phyloP scores from a whole-genome alignment of 2,888 invertebrate species.

The Mesochorus sp. region DNA sequence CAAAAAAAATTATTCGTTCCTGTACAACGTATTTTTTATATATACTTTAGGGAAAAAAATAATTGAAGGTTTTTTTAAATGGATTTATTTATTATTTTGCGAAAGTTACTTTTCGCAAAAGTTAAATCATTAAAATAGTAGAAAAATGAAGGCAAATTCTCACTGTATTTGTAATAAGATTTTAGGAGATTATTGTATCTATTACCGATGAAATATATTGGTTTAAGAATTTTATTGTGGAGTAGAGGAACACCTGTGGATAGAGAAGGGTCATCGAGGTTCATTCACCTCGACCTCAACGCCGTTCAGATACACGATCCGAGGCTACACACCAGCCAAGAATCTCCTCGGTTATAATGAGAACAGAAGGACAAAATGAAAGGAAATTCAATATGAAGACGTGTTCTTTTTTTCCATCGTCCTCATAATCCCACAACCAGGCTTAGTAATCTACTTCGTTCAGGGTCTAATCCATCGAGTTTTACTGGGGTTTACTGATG shows the following conservation, averaged over 20 bases:
- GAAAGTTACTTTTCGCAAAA: not conserved
- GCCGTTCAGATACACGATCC: conserved; percentile 31
- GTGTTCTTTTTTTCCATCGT: conserved; percentile 1
- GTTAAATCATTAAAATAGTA: not conserved
- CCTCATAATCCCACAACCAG: not conserved
- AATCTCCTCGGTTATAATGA: conserved; percentile 2
- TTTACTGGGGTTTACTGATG: conserved; percentile 15
- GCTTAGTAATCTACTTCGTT: conserved; percentile 16
- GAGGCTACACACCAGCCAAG: conserved; percentile 41
- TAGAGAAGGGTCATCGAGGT: conserved; percentile 53
- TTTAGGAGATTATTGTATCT: conserved; percentile 13
- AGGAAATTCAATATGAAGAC: conserved; percentile 17
- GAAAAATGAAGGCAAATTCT: not conserved
- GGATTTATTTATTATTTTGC: too few species aligned
- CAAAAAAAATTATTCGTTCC: not conserved
- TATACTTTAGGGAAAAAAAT: too few species aligned
- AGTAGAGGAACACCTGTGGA: conserved; percentile 58
- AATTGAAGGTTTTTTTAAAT: too few species aligned
- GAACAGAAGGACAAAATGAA: conserved; percentile 9
- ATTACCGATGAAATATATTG: not conserved
- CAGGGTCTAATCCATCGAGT: conserved; percentile 13
- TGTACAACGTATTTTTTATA: too few species aligned
- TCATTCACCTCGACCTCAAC: conserved; percentile 60
- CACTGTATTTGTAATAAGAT: not conserved
- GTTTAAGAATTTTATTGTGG: conserved; percentile 13